These are phyloP conservation scores for Cybosia mesomella DNA, from an alignment of 2,888 invertebrate genomes.

Conservation along the genomic window DNA sequence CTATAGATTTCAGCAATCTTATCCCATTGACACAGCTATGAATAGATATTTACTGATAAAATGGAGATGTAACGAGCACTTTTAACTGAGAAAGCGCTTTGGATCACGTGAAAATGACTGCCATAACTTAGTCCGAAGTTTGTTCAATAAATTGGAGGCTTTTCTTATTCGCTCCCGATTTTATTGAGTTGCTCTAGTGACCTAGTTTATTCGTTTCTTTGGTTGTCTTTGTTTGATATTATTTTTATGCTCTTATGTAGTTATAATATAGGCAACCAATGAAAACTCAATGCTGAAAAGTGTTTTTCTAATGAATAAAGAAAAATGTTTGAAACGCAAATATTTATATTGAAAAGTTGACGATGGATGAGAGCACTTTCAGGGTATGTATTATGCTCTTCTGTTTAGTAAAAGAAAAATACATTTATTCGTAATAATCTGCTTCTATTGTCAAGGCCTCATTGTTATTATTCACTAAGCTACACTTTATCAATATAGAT, in stretches of 20 bases:
- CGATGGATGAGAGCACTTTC: constrained; percentile 61
- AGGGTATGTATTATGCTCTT: constrained; percentile 40
- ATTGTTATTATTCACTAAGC: no score
- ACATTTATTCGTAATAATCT: no score
- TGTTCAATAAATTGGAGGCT: constrained; percentile 61
- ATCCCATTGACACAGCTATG: background rate
- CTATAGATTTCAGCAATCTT: background rate
- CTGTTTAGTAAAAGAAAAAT: no score
- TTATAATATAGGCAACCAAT: background rate
- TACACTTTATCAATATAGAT: no score
- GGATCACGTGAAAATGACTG: constrained; percentile 17
- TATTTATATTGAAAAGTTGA: constrained; percentile 53
- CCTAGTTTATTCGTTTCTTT: constrained; percentile 57
- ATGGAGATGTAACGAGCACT: background rate
- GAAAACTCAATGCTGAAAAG: background rate
- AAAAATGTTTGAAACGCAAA: constrained; percentile 40
- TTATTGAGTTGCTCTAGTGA: constrained; percentile 60
- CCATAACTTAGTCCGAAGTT: constrained; percentile 53
- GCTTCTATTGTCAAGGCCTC: background rate
- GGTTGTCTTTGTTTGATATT: constrained; percentile 52
- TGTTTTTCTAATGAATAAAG: background rate
- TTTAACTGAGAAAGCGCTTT: background rate
- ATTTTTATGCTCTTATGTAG: background rate
- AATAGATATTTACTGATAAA: background rate
- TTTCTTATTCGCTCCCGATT: constrained; percentile 30